These are phyloP conservation scores for Eupithecia inturbata DNA, from an alignment of 2,888 invertebrate genomes.

Conservation along the genomic window DNA sequence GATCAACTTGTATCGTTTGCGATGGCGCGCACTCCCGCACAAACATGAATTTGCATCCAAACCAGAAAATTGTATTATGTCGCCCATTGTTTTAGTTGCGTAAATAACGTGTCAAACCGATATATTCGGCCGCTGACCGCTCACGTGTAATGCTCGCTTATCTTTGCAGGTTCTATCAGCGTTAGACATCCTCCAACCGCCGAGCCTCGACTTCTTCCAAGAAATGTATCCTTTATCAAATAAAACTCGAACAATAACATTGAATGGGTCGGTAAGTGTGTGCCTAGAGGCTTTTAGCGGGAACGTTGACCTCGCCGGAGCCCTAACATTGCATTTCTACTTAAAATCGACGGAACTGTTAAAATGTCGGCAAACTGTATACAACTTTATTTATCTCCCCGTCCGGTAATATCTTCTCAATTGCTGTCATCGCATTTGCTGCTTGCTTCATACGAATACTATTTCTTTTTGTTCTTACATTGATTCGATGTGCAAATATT, in stretches of 20 bases:
- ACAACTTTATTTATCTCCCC: conserved; percentile 51
- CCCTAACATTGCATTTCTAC: conserved; percentile 55
- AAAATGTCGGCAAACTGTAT: conserved; percentile 46
- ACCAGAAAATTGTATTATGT: conserved; percentile 50
- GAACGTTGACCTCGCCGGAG: conserved; percentile 60
- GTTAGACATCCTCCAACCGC: conserved; percentile 98
- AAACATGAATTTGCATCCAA: conserved; percentile 62
- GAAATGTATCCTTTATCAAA: conserved; percentile 96
- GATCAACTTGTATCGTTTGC: conserved; percentile 64
- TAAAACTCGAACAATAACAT: conserved; percentile 46
- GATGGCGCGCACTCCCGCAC: conserved; percentile 54
- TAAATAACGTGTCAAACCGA: conserved; percentile 48
- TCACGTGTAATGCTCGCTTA: conserved; percentile 43
- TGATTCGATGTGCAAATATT: conserved; percentile 13
- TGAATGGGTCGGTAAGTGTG: conserved; percentile 48
- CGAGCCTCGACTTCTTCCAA: conserved; percentile 99
- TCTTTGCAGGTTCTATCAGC: conserved; percentile 96
- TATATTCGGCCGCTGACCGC: conserved; percentile 30
- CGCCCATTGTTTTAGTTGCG: conserved; percentile 49
- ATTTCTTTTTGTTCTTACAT: conserved; percentile 7
- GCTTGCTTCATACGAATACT: conserved; percentile 15
- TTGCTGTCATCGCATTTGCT: conserved; percentile 53
- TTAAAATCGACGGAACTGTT: conserved; percentile 52
- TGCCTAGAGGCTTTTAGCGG: conserved; percentile 51
- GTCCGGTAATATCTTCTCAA: conserved; percentile 50